These are phyloP conservation scores for Melieria crassipennis DNA, from an alignment of 2,888 invertebrate species.

Conservation along the genomic window DNA sequence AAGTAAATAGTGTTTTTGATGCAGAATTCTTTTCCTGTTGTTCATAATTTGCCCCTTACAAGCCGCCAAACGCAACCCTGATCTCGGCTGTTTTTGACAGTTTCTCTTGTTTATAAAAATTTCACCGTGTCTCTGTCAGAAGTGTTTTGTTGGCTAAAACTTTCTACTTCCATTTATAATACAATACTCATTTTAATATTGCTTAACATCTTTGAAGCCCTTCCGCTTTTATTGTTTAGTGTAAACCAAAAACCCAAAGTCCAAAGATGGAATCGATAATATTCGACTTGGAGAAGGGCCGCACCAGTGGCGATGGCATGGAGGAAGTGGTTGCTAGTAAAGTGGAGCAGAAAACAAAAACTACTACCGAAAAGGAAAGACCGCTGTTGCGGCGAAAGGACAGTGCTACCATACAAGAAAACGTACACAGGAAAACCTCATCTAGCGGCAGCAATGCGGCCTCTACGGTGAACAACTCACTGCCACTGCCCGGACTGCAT, in stretches of 20 bases:
- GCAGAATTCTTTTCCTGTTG: too few species aligned
- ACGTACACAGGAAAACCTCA: conserved; percentile 43
- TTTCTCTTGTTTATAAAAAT: too few species aligned
- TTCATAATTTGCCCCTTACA: too few species aligned
- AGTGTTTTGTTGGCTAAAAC: too few species aligned
- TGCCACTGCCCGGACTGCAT: conserved; percentile 56
- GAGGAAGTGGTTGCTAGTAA: conserved; percentile 67
- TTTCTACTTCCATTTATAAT: too few species aligned
- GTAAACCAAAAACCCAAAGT: too few species aligned
- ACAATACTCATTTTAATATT: too few species aligned
- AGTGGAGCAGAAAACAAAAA: conserved; percentile 49
- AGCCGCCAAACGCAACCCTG: too few species aligned
- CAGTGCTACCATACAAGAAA: conserved; percentile 50
- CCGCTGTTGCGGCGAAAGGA: conserved; percentile 48
- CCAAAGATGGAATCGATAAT: conserved; percentile 26
- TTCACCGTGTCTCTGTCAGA: too few species aligned
- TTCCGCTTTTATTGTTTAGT: too few species aligned
- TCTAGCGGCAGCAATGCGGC: conserved; percentile 20
- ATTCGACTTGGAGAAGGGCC: conserved; percentile 43
- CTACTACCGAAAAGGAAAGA: conserved; percentile 23
- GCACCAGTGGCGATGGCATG: conserved; percentile 84
- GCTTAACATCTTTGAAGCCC: background rate
- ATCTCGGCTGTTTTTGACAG: too few species aligned
- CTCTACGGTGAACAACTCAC: conserved; percentile 31
- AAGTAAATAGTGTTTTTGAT: too few species aligned